phyloP scores from a whole-genome alignment of 2,113 vertebrate species.

The Carassius auratus region DNA sequence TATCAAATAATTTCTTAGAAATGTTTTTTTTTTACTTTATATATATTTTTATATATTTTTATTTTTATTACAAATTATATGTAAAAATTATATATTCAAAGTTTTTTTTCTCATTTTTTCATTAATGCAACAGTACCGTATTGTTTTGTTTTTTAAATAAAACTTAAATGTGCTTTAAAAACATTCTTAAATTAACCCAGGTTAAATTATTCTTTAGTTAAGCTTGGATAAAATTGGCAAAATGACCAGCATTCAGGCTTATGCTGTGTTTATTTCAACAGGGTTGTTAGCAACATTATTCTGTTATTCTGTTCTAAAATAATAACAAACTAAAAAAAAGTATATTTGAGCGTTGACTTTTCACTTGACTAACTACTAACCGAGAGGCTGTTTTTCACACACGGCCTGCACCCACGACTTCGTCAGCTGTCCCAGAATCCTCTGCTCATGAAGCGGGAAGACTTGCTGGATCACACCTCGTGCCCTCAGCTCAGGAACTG shows the following conservation, averaged over 20 bases:
- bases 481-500: slow-evolving; percentile 90
- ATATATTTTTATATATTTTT: too few species aligned
- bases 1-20: too few species aligned
- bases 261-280: not conserved
- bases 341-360: not conserved
- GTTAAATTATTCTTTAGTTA: too few species aligned
- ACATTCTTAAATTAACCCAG: too few species aligned
- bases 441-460: slow-evolving; percentile 93
- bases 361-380: slow-evolving; percentile 68
- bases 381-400: slow-evolving; percentile 92
- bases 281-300: not conserved
- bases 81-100: too few species aligned
- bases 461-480: slow-evolving; percentile 94
- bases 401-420: slow-evolving; percentile 97
- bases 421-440: slow-evolving; percentile 93
- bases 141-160: too few species aligned
- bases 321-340: not conserved
- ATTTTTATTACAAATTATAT: too few species aligned
- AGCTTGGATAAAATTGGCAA: too few species aligned
- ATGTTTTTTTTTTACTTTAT: too few species aligned
- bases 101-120: too few species aligned
- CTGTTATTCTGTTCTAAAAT: not conserved
- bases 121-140: too few species aligned
- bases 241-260: not conserved
- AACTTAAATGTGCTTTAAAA: too few species aligned